Base-by-base conservation (phyloP, 2,797 vertebrate genomes). In the Dryobates pubescens region DNA sequence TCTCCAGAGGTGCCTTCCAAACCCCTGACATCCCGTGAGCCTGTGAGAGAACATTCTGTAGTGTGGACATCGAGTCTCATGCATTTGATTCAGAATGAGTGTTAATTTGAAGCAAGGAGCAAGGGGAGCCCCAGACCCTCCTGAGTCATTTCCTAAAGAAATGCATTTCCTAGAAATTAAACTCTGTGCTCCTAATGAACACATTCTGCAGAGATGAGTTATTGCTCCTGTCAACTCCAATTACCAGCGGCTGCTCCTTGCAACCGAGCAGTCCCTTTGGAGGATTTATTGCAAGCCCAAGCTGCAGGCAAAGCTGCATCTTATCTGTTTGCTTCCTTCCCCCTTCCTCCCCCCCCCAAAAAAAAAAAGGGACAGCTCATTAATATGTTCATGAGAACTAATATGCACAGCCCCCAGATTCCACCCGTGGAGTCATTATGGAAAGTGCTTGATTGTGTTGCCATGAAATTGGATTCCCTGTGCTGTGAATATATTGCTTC, bases 131-230 rank as follows among this genome's bases (percentile, higher is more conserved):
- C 38, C 58, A 84, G 86, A 56, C 8, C 16, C 80, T 91, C 89
- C 43, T 24, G 85, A 82, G 89, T 64, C 81, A 94, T 94, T 89
- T 94, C 71, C 75, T 62, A 67, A 88, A 94, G 80, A 91, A 96
- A 93, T 49, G 24, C 68, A 82, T 89, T 90, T 95, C 82, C 81
- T 94, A 63, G 69, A 96, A 95, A 94, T 94, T 93, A 95, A 95
- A 88, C 65, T 91, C 83, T 77, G 61, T 34, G 93, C 93, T 84
- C 70, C 90, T 89, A 94, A 96, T 88, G 94, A 93, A 89, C 75
- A 90, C 49, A 64, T 85, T 93, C 63, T 85, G 89, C 75, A 85
- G 67, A 82, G 86, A 83, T 58, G 67, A 95, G 7, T 89, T 92
- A 89, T 68, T 71, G 57, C 43, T 56, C 45, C 49, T 96, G 89